Conservation (phyloP, 2,113 vertebrate species). For the Orthonyx spaldingii region DNA sequence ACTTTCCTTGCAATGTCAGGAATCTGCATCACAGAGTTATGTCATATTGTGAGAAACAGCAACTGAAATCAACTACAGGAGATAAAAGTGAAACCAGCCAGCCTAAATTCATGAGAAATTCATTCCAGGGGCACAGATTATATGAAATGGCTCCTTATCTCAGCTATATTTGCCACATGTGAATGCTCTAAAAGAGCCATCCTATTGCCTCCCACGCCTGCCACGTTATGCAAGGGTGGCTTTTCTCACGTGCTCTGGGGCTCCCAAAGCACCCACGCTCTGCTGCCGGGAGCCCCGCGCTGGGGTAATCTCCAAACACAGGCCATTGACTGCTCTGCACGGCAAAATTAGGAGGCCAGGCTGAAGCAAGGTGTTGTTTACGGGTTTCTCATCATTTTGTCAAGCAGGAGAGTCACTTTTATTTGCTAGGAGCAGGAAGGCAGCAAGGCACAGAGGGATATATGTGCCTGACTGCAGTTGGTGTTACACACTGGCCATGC, state of each 20-base stretch:
- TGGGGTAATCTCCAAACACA: background rate
- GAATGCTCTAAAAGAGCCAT: background rate
- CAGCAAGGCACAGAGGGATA: background rate
- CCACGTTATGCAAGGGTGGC: background rate
- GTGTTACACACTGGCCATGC: background rate
- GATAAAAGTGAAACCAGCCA: background rate
- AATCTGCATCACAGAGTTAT: background rate
- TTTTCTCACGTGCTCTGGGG: background rate
- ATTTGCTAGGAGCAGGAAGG: background rate
- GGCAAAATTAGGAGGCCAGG: background rate
- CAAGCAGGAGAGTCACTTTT: background rate
- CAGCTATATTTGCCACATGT: background rate
- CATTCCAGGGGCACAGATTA: background rate
- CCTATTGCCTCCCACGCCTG: background rate
- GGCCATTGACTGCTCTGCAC: background rate
- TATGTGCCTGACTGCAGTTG: no score
- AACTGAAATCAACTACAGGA: background rate
- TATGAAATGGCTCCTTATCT: background rate
- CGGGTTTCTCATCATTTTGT: background rate
- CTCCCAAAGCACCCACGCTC: background rate
- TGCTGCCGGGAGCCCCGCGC: background rate
- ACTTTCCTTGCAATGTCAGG: constrained; percentile 4
- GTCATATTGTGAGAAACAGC: background rate
- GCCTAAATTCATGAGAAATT: background rate
- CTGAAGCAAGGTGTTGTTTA: background rate